Percentiles rank a stretch among this genome's conserved stretches.
phyloP scores from a whole-genome alignment of 2,797 vertebrate species.

The Malacoctenus gilli region DNA sequence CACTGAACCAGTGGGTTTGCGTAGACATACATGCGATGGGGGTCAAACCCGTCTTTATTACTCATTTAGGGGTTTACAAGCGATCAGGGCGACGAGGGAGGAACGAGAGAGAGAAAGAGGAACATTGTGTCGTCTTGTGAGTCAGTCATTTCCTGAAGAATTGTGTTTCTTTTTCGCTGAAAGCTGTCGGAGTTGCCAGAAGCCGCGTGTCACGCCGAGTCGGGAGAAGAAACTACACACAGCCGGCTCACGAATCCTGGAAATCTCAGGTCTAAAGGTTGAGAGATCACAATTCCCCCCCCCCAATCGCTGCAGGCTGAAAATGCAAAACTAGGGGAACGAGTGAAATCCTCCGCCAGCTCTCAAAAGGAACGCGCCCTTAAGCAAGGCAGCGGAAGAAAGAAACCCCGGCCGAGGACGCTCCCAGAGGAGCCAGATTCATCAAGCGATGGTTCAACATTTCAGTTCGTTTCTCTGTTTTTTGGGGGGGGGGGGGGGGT shows the following conservation, averaged over 20 bases:
- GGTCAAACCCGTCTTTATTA: no score
- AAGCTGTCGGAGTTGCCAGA: constrained; percentile 35
- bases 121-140: no score
- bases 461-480: not conserved
- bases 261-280: constrained; percentile 58
- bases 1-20: no score
- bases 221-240: constrained; percentile 46
- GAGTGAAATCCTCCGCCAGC: constrained; percentile 15
- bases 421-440: constrained; percentile 2
- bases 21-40: no score
- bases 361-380: constrained; percentile 6
- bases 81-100: no score
- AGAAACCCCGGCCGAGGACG: no score
- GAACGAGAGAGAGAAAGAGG: no score
- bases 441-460: not conserved
- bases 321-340: constrained; percentile 30
- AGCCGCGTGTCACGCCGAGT: constrained; percentile 50
- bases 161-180: constrained; percentile 45
- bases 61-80: no score
- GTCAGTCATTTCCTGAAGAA: no score
- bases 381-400: constrained; percentile 15
- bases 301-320: constrained; percentile 25
- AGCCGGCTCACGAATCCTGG: constrained; percentile 47
- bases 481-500: no score
- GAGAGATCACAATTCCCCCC: constrained; percentile 47